A percentile compares a stretch with the other conserved stretches of the same genome.
phyloP scores from a whole-genome alignment of 2,113 vertebrate species.

The Pterocles orientalis region DNA sequence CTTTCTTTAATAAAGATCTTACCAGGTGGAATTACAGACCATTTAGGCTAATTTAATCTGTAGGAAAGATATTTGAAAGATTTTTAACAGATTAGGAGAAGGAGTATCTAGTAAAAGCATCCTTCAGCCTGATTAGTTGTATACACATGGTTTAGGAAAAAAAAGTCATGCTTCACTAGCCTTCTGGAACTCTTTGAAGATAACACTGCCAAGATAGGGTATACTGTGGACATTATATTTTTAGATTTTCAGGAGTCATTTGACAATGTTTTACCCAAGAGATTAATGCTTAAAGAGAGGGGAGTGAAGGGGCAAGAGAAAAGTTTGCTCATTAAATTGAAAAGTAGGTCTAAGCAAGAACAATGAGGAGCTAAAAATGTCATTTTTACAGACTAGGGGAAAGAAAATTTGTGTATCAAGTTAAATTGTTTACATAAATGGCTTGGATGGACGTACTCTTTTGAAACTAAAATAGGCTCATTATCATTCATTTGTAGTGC shows the following conservation, averaged over 20 bases:
- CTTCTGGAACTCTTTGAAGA: constrained; percentile 68
- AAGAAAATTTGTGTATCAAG: neutral
- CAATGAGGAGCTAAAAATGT: neutral
- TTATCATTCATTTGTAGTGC: constrained; percentile 1
- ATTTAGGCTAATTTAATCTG: constrained; percentile 4
- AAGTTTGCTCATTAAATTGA: constrained; percentile 41
- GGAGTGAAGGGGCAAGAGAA: constrained; percentile 39
- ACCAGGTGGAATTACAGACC: neutral
- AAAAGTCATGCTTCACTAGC: constrained; percentile 48
- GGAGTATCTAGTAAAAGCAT: constrained; percentile 30
- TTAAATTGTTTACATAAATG: constrained; percentile 3
- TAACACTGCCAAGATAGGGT: constrained; percentile 39
- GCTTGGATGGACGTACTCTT: neutral
- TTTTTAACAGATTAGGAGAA: constrained; percentile 39
- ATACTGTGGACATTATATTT: constrained; percentile 11
- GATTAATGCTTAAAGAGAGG: constrained; percentile 49
- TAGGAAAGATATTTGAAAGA: constrained; percentile 37
- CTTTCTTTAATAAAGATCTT: constrained; percentile 22
- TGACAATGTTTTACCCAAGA: constrained; percentile 39
- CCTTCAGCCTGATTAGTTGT: constrained; percentile 50
- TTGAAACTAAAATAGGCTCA: neutral
- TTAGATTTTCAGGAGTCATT: constrained; percentile 48
- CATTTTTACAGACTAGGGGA: neutral
- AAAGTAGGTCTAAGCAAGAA: constrained; percentile 28
- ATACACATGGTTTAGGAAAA: constrained; percentile 1